phyloP scores from a whole-genome alignment of 2,797 vertebrate genomes.

The Amblyopsis hoosieri region DNA sequence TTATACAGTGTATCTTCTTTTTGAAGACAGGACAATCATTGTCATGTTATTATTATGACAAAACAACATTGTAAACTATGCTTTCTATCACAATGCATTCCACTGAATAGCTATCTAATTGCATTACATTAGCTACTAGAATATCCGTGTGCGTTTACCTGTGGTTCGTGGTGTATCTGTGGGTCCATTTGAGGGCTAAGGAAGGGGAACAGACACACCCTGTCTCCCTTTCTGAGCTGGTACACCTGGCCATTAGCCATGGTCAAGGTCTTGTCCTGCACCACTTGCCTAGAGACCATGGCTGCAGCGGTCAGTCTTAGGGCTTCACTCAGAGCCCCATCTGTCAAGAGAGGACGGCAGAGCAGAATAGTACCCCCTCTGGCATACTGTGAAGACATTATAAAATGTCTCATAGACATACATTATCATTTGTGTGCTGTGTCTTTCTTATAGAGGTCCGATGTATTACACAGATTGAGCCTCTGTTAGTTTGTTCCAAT shows the following conservation, averaged over 20 bases:
- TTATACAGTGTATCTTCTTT: no score
- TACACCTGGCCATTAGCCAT: constrained; percentile 79
- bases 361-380: constrained; percentile 2
- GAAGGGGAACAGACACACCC: constrained; percentile 86
- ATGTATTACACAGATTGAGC: constrained; percentile 8
- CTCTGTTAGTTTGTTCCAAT: constrained; percentile 16
- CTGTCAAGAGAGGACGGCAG: constrained; percentile 48
- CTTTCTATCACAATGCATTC: no score
- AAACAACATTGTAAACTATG: no score
- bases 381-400: constrained; percentile 22
- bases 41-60: no score
- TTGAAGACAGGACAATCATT: no score
- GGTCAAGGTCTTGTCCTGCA: constrained; percentile 74
- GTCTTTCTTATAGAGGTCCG: constrained; percentile 16
- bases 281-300: constrained; percentile 85
- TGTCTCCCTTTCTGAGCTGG: constrained; percentile 82
- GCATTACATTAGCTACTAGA: no score
- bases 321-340: constrained; percentile 80
- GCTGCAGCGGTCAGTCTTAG: constrained; percentile 86
- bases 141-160: constrained; percentile 70
- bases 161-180: constrained; percentile 83
- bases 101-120: background rate
- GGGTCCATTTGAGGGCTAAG: constrained; percentile 90
- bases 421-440: constrained; percentile 23
- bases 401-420: constrained; percentile 30